A percentile compares a stretch with the other conserved stretches of the same genome.
Conservation (phyloP, 2,888 invertebrate species). For the Linnaemya tessellans region DNA sequence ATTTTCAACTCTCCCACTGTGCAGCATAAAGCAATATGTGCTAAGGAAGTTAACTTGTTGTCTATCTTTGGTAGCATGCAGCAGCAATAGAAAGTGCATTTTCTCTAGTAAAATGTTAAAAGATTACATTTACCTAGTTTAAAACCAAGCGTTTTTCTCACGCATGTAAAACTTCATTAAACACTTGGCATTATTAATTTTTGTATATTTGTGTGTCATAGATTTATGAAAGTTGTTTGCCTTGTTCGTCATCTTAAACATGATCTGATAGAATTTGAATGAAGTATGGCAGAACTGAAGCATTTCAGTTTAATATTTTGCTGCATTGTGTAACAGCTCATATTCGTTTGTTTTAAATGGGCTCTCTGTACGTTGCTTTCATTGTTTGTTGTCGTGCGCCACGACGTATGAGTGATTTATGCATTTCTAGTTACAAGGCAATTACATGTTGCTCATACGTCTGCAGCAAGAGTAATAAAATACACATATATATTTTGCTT, state of each 20-base stretch:
- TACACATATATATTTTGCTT: background rate
- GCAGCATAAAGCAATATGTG: no score
- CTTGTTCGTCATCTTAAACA: background rate
- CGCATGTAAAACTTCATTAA: no score
- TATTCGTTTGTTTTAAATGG: background rate
- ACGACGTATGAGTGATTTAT: conserved; percentile 2
- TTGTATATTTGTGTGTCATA: no score
- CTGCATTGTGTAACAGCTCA: background rate
- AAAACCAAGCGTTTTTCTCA: no score
- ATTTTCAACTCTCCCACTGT: no score
- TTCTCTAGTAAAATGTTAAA: no score
- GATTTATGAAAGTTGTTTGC: no score
- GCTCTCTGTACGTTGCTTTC: background rate
- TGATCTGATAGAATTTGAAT: background rate
- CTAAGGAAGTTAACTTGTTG: no score
- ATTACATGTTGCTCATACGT: conserved; percentile 1
- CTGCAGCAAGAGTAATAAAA: background rate
- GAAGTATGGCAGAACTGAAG: background rate
- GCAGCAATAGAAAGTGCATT: no score
- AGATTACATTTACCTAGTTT: no score
- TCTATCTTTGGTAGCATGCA: no score
- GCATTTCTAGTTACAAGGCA: background rate
- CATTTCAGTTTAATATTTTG: background rate
- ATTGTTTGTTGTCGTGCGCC: background rate
- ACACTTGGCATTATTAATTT: no score